phyloP scores from a whole-genome alignment of 2,113 vertebrate genomes.

The Pseudolaguvia tuberculata region DNA sequence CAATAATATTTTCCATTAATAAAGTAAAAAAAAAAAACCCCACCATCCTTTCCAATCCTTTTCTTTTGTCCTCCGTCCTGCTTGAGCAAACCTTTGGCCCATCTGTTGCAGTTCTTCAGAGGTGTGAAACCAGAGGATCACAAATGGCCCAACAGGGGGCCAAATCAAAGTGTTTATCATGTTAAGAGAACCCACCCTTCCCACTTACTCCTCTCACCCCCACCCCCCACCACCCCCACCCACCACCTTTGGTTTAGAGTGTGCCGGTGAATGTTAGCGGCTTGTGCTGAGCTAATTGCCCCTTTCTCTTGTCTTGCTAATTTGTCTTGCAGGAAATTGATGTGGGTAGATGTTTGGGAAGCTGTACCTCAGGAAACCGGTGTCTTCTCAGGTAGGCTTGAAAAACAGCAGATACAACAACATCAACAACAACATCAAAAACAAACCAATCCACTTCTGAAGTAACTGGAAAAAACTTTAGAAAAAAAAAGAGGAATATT shows the following conservation, averaged over 20 bases:
- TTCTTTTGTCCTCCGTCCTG: background rate
- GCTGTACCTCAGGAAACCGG: constrained; percentile 73
- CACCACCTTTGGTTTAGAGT: constrained; percentile 10
- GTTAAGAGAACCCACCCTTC: constrained; percentile 49
- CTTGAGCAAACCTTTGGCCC: constrained; percentile 5
- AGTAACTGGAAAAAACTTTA: too few species aligned
- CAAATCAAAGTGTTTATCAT: constrained; percentile 60
- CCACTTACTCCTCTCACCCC: too few species aligned
- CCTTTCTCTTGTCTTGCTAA: constrained; percentile 79
- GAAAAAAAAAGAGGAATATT: too few species aligned
- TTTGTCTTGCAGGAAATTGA: constrained; percentile 81
- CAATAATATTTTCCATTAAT: too few species aligned
- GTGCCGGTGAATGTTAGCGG: constrained; percentile 63
- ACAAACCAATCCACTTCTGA: background rate
- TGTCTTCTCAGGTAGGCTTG: constrained; percentile 75
- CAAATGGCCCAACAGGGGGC: constrained; percentile 66
- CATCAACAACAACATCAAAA: constrained; percentile 23
- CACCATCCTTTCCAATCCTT: background rate
- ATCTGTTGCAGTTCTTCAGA: constrained; percentile 44
- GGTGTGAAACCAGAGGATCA: constrained; percentile 50
- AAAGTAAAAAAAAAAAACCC: background rate
- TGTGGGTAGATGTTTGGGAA: constrained; percentile 78
- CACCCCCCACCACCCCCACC: constrained; percentile 14
- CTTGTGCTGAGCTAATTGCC: constrained; percentile 60
- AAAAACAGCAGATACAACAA: constrained; percentile 61